Evolutionary conservation across 2,888 invertebrate genomes (phyloP).

Genomic region (Harmothoe impar): DNA sequence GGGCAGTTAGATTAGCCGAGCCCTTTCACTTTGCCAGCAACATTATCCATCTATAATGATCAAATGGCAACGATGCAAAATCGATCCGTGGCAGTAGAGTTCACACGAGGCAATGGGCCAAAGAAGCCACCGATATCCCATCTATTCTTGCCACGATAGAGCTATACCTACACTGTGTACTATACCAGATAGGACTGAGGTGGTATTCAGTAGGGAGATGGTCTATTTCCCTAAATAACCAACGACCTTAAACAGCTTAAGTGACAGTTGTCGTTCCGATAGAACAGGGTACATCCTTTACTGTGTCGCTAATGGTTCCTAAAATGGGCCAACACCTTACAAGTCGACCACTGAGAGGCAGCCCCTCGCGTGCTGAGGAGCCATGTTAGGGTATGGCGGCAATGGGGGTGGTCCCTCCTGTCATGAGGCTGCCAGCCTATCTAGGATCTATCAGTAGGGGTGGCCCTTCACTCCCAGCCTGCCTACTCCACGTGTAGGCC

Average conservation of each 20-base stretch:
- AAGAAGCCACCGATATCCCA: not conserved
- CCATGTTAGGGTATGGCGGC: not conserved
- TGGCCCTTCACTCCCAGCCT: not conserved
- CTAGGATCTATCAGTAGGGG: not conserved
- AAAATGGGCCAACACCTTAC: not conserved
- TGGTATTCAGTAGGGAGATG: no score
- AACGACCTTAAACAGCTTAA: no score
- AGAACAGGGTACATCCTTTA: not conserved
- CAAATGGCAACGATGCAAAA: not conserved
- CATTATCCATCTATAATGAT: not conserved
- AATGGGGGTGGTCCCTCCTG: not conserved
- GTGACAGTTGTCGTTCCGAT: not conserved
- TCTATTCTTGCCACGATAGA: not conserved
- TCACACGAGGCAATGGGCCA: slow-evolving; percentile 3
- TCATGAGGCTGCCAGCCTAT: slow-evolving; percentile 20
- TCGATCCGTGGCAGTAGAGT: not conserved
- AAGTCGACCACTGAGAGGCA: not conserved
- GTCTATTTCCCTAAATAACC: no score
- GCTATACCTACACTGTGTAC: no score
- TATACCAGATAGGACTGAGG: no score
- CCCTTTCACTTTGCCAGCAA: not conserved
- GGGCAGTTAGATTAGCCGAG: not conserved
- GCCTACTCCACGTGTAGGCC: not conserved
- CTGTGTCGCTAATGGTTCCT: not conserved
- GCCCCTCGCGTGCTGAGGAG: not conserved